These are phyloP conservation scores for Istiophorus platypterus DNA, from an alignment of 2,113 vertebrate species.

Conservation along the genomic window DNA sequence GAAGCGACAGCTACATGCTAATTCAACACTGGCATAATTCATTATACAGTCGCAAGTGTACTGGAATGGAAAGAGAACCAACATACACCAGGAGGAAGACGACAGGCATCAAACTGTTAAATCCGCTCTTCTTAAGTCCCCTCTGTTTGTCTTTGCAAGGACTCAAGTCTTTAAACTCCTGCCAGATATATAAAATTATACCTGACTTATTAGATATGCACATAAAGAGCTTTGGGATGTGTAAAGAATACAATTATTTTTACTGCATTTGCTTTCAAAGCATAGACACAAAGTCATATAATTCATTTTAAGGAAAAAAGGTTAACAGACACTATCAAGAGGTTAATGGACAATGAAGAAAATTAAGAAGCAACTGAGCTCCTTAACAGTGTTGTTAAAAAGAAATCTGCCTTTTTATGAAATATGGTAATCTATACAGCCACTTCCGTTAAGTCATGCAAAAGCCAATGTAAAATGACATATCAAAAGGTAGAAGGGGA, in stretches of 20 bases:
- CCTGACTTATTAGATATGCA: conserved; percentile 40
- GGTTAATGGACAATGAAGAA: conserved; percentile 56
- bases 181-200: conserved; percentile 55
- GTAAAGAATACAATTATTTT: conserved; percentile 42
- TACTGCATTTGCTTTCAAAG: conserved; percentile 24
- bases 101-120: conserved; percentile 81
- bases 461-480: conserved; percentile 60
- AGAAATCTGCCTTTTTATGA: conserved; percentile 49
- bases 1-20: conserved; percentile 88
- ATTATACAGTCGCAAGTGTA: conserved; percentile 85
- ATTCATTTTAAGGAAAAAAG: conserved; percentile 43
- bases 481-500: conserved; percentile 56
- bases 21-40: conserved; percentile 86
- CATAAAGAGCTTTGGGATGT: conserved; percentile 35
- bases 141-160: conserved; percentile 57
- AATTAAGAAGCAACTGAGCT: conserved; percentile 39
- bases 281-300: conserved; percentile 7
- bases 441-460: conserved; percentile 61
- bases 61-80: conserved; percentile 81
- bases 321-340: conserved; percentile 52
- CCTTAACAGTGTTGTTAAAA: conserved; percentile 37
- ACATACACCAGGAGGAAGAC: conserved; percentile 77
- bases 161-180: conserved; percentile 55
- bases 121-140: conserved; percentile 70
- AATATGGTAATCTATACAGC: conserved; percentile 61